Evolutionary conservation across 2,888 invertebrate species (phyloP).

Genomic region (Brachypalpus laphriformis): DNA sequence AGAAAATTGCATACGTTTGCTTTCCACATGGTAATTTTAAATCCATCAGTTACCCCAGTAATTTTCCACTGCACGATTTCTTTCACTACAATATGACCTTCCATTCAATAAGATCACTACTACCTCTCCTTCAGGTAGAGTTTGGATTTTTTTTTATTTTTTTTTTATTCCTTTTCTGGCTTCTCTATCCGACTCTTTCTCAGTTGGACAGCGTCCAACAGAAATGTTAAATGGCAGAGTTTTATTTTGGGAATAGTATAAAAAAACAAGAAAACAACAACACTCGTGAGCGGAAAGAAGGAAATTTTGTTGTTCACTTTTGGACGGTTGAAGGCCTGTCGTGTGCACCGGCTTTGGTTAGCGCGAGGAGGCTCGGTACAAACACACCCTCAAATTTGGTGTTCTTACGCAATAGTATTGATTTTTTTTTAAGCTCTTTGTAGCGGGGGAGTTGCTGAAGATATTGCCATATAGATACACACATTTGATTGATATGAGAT

Average conservation of each 20-base stretch:
- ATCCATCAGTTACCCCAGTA: constrained; percentile 4
- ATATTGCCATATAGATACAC: neutral
- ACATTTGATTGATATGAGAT: neutral
- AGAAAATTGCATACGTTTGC: neutral
- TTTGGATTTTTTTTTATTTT: neutral
- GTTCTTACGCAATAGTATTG: constrained; percentile 55
- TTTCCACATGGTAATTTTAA: neutral
- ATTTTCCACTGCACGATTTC: constrained; percentile 45
- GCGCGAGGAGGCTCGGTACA: constrained; percentile 47
- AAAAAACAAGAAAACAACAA: constrained; percentile 7
- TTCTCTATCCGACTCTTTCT: too few species aligned
- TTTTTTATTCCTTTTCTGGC: neutral
- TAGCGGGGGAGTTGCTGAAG: neutral
- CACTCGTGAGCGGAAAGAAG: neutral
- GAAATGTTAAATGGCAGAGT: constrained; percentile 56
- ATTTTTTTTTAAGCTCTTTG: constrained; percentile 28
- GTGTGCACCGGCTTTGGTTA: constrained; percentile 7
- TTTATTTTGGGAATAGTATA: constrained; percentile 58
- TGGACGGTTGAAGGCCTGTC: neutral
- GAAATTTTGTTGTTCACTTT: neutral
- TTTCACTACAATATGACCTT: constrained; percentile 25
- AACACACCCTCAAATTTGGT: constrained; percentile 57
- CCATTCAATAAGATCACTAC: neutral
- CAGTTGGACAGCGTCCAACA: constrained; percentile 60
- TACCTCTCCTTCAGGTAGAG: neutral